These are phyloP conservation scores for Agrochola macilenta DNA, from an alignment of 2,888 invertebrate genomes.

Conservation along the genomic window DNA sequence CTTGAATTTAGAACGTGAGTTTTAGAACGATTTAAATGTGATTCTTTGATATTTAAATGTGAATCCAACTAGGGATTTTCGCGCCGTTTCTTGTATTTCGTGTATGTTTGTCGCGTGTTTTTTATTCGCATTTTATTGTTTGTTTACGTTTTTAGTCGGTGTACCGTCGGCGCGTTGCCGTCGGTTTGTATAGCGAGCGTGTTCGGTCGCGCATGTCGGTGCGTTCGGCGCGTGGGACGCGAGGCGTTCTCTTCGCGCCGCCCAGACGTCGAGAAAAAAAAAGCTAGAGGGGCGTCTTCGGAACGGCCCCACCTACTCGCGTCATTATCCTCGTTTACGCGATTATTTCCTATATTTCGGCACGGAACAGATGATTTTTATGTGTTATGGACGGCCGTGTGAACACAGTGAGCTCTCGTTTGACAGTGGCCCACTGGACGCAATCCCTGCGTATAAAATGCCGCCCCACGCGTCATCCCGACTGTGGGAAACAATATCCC, in stretches of 20 bases:
- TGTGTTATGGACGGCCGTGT: constrained; percentile 81
- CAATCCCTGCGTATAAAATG: constrained; percentile 87
- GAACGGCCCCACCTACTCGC: constrained; percentile 87
- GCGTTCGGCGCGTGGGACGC: constrained; percentile 86
- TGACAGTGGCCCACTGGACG: constrained; percentile 86
- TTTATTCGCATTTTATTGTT: constrained; percentile 78
- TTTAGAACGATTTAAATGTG: constrained; percentile 31
- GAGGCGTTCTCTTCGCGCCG: constrained; percentile 87
- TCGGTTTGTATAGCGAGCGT: constrained; percentile 82
- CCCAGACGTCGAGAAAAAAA: constrained; percentile 87
- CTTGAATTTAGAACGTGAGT: constrained; percentile 44
- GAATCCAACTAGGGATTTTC: constrained; percentile 37
- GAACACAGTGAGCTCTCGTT: constrained; percentile 86
- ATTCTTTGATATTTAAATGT: constrained; percentile 40
- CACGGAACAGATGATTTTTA: constrained; percentile 80
- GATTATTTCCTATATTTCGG: constrained; percentile 87
- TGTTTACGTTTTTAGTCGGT: constrained; percentile 79
- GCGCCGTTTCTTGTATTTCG: constrained; percentile 65
- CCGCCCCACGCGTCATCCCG: constrained; percentile 87
- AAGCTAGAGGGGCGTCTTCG: constrained; percentile 87
- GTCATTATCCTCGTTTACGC: constrained; percentile 89
- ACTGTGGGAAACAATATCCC: constrained; percentile 81
- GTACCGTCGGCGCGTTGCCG: constrained; percentile 82
- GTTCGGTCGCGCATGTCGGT: constrained; percentile 79
- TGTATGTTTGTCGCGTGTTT: constrained; percentile 68